These are phyloP conservation scores for Psilopsiagon aurifrons DNA, from an alignment of 2,113 vertebrate species.

Conservation along the genomic window DNA sequence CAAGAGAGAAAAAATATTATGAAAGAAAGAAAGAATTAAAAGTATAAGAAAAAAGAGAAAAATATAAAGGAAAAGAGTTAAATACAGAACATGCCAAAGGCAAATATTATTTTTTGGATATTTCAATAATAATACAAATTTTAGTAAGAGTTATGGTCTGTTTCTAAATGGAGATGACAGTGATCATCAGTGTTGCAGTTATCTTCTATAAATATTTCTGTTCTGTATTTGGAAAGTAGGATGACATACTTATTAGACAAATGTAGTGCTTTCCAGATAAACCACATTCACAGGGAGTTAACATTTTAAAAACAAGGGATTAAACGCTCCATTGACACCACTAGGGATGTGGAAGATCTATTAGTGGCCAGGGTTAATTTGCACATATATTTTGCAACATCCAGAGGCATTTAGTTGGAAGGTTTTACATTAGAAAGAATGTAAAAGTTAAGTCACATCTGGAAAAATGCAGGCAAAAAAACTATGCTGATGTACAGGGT, in stretches of 20 bases:
- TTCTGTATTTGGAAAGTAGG: background rate
- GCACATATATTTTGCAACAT: slow-evolving; percentile 12
- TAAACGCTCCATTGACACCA: background rate
- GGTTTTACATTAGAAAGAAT: background rate
- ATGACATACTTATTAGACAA: background rate
- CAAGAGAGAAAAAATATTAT: background rate
- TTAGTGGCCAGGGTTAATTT: slow-evolving; percentile 22
- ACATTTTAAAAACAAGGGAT: background rate
- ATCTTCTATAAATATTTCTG: slow-evolving; percentile 21
- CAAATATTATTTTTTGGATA: background rate
- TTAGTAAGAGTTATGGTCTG: background rate
- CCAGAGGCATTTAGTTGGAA: background rate
- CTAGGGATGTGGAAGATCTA: background rate
- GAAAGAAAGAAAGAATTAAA: background rate
- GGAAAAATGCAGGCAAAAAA: background rate
- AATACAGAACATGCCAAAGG: background rate
- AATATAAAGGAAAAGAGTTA: background rate
- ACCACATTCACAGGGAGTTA: background rate
- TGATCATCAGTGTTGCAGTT: background rate
- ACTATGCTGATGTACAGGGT: background rate
- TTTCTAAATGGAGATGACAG: background rate
- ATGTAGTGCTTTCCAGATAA: slow-evolving; percentile 33
- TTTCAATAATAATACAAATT: background rate
- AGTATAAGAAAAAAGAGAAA: background rate
- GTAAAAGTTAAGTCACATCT: background rate